Evolutionary conservation across 2,888 invertebrate genomes (phyloP), one percentile per base, ranked within the genome.

Genomic region (Strigamia maritima): DNA sequence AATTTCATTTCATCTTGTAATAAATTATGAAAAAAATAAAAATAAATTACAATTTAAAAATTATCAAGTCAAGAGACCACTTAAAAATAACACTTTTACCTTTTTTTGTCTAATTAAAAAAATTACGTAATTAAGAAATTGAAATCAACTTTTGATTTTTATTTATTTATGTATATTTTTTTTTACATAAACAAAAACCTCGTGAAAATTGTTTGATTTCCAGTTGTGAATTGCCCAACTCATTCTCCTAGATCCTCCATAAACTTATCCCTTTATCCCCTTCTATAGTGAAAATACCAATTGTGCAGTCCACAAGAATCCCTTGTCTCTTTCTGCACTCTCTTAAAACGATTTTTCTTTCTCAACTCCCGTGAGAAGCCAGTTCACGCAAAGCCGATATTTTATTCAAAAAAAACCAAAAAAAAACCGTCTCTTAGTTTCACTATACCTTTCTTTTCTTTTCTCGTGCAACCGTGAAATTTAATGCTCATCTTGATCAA

Each of bases 251-350:
- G 1, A 24, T 26, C 1, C 65, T 26, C 26, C 26, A 10, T 12
- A 24, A 26, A 65, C 26, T 65, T 26, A 65, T 24, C 65, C 65
- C 65, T 65, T 65, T 65, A 65, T 65, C 65, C 16, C 24, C 12
- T 26, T 26, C 26, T 24, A 49, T n/a, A 65, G 65, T 65, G 65
- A 26, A 24, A 65, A 65, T 26, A 16, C 26, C 65, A 65, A 65
- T 65, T 65, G 65, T 16, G 65, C 65, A 65, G 65, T 65, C 65
- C 65, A 65, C 26, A 26, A 65, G 65, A 65, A 65, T 65, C 65
- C 65, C 65, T 65, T 65, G 65, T 65, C 65, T 65, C 65, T 65
- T 65, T 65, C 65, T 65, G 65, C 65, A 65, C 65, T 65, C 65
- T 65, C 26, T 65, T 65, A 65, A 26, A 65, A 65, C 65, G 65